Percentiles rank a stretch among this genome's conserved stretches.
phyloP scores from a whole-genome alignment of 2,113 vertebrate genomes.

The Donacobius atricapilla region DNA sequence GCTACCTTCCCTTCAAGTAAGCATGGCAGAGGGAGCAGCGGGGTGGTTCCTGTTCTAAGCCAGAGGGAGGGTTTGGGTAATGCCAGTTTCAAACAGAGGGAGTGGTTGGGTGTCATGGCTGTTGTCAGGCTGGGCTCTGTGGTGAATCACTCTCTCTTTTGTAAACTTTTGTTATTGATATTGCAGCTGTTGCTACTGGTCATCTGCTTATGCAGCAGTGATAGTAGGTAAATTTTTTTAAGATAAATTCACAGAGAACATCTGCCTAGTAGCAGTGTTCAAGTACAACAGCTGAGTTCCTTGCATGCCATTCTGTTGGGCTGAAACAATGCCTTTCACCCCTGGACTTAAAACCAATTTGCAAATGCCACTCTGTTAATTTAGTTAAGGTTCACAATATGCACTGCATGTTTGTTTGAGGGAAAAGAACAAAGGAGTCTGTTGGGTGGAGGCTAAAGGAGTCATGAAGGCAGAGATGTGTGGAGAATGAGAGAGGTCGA shows the following conservation, averaged over 20 bases:
- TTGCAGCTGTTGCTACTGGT: background rate
- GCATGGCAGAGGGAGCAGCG: background rate
- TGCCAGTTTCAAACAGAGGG: accelerated
- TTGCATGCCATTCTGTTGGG: background rate
- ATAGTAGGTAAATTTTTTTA: background rate
- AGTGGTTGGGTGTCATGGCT: accelerated
- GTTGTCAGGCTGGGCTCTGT: background rate
- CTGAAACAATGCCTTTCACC: background rate
- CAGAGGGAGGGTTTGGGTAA: background rate
- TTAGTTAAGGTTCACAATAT: background rate
- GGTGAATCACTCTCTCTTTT: background rate
- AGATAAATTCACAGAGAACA: background rate
- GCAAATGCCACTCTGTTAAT: background rate
- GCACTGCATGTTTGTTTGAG: accelerated
- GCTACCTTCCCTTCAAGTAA: background rate
- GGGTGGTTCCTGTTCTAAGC: background rate
- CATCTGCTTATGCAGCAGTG: background rate
- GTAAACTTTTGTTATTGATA: background rate
- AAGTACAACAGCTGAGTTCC: background rate
- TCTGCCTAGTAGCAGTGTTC: background rate
- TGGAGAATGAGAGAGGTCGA: background rate
- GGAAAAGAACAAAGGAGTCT: background rate
- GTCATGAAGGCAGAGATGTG: background rate
- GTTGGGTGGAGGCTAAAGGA: background rate
- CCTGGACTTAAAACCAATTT: background rate